Evolutionary conservation across 2,113 vertebrate species (phyloP).

Genomic region (Perca flavescens): DNA sequence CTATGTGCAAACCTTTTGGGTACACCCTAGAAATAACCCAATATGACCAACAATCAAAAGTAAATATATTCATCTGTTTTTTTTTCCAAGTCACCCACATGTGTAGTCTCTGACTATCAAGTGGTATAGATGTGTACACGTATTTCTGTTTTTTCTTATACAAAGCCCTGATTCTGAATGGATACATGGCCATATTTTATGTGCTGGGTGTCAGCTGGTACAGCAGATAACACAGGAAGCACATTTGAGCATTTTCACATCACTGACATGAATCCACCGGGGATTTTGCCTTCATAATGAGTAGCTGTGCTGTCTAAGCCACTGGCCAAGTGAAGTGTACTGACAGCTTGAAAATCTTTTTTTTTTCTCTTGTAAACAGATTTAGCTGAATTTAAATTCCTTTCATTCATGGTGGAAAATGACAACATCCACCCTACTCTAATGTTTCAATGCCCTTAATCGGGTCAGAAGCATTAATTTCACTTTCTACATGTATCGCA

Average conservation of each 20-base stretch:
- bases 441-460: constrained; percentile 27
- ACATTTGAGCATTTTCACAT: constrained; percentile 53
- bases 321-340: constrained; percentile 30
- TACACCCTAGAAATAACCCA: neutral
- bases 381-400: constrained; percentile 44
- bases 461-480: constrained; percentile 39
- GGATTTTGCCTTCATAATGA: constrained; percentile 52
- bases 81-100: constrained; percentile 5
- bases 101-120: constrained; percentile 2
- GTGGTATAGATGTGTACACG: neutral
- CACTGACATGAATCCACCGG: constrained; percentile 54
- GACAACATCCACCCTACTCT: neutral
- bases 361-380: neutral
- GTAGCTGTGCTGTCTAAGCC: constrained; percentile 25
- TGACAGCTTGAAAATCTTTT: constrained; percentile 11
- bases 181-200: constrained; percentile 34
- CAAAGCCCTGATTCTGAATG: constrained; percentile 23
- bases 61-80: constrained; percentile 22
- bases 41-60: constrained; percentile 4
- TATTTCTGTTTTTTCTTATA: constrained; percentile 15
- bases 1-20: neutral
- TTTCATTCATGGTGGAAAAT: constrained; percentile 18
- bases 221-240: constrained; percentile 57
- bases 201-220: constrained; percentile 40
- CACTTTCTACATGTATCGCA: constrained; percentile 13